Evolutionary conservation across 2,113 vertebrate genomes (phyloP), one percentile per base, ranked within the genome.

Genomic region (Calidris pugnax): DNA sequence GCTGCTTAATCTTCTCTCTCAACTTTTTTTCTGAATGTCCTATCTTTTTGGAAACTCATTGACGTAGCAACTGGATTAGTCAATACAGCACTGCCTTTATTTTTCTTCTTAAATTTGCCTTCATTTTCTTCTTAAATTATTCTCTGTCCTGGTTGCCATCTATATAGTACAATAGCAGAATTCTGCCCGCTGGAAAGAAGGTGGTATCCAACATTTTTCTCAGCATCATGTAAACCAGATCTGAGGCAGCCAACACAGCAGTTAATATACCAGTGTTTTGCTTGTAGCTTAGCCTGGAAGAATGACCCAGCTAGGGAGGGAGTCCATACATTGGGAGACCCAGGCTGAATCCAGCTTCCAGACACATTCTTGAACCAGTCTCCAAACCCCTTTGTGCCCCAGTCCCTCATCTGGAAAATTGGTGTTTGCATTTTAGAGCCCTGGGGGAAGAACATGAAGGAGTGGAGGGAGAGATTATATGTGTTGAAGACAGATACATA

Each of bases 321-420:
- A 78, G 41, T 37, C 91, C 43, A 35, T 86, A 50, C 53, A 5
- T 6, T 63, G 89, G 62, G 76, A 92, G 86, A 81, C 23, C 32
- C 63, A 80, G 64, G 14, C 76, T 75, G 91, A 81, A 85, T 91
- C 39, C 77, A 80, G 60, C 53, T 91, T 81, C 39, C 51, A 81
- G 69, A 39, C 76, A 91, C 89, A 84, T 97, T 95, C 84, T 95
- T 96, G 91, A 94, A 89, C 33, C 51, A 64, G 32, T 87, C 80
- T 90, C 73, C 30, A 84, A 84, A 94, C 92, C 84, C 30, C 39
- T 84, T 90, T 89, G 76, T 89, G 51, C 64, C 37, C 18, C 27
- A 4, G 63, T 90, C 35, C 43, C n/a, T 96, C 92, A 88, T 88
- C 86, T 89, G 60, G 83, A 93, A 96, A 95, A 95, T 32, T 64